Evolutionary conservation across 2,113 vertebrate genomes (phyloP), one percentile per base, ranked within the genome.

Genomic region (Hippolais icterina): DNA sequence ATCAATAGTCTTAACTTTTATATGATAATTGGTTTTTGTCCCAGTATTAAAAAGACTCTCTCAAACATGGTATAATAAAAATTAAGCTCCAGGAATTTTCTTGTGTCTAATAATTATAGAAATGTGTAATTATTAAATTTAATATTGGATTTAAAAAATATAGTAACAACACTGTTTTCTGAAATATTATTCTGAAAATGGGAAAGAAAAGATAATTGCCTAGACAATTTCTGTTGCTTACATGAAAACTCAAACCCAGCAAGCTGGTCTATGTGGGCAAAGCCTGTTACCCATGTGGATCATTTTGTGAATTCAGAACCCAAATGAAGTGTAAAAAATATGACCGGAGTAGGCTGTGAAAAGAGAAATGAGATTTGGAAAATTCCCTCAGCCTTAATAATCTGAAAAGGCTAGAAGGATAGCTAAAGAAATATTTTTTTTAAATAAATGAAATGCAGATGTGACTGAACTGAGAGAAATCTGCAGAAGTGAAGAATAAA

Each of bases 361-460:
- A 90, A 68, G 85, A 95, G 78, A 87, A 95, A 72, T 71, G 89
- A 91, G 87, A 88, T 86, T 92, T 94, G 87, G 76, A 86, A 93
- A 95, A 94, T 74, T 94, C 71, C 60, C 68, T 93, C 39, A n/a
- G 75, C 83, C 68, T 96, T 95, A 86, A 83, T 80, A 95, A 86
- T 88, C 64, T 86, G 71, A 53, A 93, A 95, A 92, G 42, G 41
- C 71, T 91, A 83, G 33, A 37, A 93, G 88, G 60, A 93, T 77
- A 83, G 71, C 79, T 90, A 27, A 92, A 87, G 86, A 89, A 96
- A 90, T 92, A 88, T 81, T 91, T 93, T 90, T 92, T 2, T 47
- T 80, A 90, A 84, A 83, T 83, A 96, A 96, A 97, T 97, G 15
- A 93, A 96, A 68, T 90, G 88, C 95, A 97, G 95, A 96, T 97